phyloP scores from a whole-genome alignment of 2,113 vertebrate species.

The Trichomycterus rosablanca region DNA sequence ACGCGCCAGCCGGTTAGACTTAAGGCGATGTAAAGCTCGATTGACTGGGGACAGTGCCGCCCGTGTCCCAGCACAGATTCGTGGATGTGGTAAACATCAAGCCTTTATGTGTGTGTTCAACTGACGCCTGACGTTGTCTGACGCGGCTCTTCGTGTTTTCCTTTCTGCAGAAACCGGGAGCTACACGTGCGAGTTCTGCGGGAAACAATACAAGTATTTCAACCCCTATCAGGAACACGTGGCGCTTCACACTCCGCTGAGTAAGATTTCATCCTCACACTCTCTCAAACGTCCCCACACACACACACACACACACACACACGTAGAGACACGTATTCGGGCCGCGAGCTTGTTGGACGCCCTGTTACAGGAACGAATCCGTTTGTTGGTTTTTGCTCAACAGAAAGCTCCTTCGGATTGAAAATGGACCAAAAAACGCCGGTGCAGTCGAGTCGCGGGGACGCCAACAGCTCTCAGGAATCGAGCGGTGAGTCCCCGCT shows the following conservation, averaged over 20 bases:
- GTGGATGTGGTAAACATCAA: too few species aligned
- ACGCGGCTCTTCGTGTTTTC: neutral
- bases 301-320: too few species aligned
- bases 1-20: too few species aligned
- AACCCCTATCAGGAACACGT: constrained; percentile 98
- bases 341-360: too few species aligned
- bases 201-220: constrained; percentile 99
- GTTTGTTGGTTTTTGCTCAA: constrained; percentile 40
- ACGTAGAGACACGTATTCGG: too few species aligned
- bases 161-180: constrained; percentile 85
- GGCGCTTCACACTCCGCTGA: constrained; percentile 92
- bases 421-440: constrained; percentile 81
- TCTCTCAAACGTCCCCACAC: too few species aligned
- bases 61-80: too few species aligned
- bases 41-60: too few species aligned
- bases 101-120: too few species aligned
- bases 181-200: constrained; percentile 95
- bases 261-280: constrained; percentile 60
- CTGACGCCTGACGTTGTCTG: too few species aligned
- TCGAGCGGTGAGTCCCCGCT: constrained; percentile 83
- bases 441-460: constrained; percentile 83
- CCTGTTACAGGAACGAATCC: too few species aligned
- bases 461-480: constrained; percentile 93
- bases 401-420: constrained; percentile 86
- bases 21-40: too few species aligned